Evolutionary conservation across 2,797 vertebrate species (phyloP), one percentile per base, ranked within the genome.

Genomic region (Poecilia picta): DNA sequence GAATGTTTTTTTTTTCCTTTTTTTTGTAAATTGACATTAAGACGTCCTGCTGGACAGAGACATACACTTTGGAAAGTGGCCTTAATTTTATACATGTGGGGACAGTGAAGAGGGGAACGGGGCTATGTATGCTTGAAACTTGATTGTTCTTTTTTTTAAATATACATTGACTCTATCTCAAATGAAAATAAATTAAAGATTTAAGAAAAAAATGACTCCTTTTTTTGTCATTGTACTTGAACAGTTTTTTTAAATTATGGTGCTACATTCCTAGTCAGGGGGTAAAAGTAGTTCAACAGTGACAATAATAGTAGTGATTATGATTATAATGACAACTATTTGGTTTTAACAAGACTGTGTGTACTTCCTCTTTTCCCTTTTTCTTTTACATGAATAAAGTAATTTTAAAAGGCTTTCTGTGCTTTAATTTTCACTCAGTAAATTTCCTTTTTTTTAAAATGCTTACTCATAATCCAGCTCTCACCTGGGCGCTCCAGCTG

Each of bases 1-100:
- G 93, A 95, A 93, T 95, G 92, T 94, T 15, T 51, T 23, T 25
- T n/a, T 5, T 66, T 23, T 23, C 5, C n/a, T 45, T 43, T 72
- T 72, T 72, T 93, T 94, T 94, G 90, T 94, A 93, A 90, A 92
- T 95, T 94, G 94, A 94, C 95, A 95, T 94, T 95, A 95, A 93
- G 92, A 93, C 78, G 95, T 95, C 95, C 95, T 96, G 96, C 96
- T 96, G 96, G 96, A 95, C 96, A 96, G 96, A 95, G 95, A 95
- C 94, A 93, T 94, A 91, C 90, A 94, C 90, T 91, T 94, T 93
- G 94, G 90, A 94, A 95, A 95, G 93, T 95, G 95, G 93, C 94
- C 94, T 94, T 95, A 94, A 95, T 95, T 95, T 93, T 95, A 95
- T 95, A 95, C 92, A 87, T 94, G 90, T 93, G 92, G 93, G 94